A percentile compares a stretch with the other conserved stretches of the same genome.
phyloP scores from a whole-genome alignment of 2,797 vertebrate species.

The Amphiprion clarkii region DNA sequence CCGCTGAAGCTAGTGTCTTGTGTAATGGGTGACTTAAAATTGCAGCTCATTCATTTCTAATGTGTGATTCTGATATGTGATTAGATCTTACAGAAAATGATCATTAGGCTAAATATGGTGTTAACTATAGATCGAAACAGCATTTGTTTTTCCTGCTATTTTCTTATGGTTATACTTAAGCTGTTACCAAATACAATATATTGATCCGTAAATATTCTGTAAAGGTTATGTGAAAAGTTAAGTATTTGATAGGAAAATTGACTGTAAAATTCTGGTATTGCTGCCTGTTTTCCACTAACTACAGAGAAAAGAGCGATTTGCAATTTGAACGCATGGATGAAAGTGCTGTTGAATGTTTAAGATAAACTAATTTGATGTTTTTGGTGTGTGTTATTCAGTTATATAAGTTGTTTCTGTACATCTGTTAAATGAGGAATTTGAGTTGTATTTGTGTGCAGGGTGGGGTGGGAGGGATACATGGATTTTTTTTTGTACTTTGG shows the following conservation, averaged over 20 bases:
- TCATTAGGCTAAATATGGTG: constrained; percentile 56
- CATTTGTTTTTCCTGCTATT: constrained; percentile 43
- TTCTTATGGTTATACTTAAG: constrained; percentile 56
- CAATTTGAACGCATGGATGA: constrained; percentile 72
- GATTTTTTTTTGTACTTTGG: constrained; percentile 74
- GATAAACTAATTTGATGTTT: constrained; percentile 72
- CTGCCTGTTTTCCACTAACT: constrained; percentile 60
- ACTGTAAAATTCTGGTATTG: constrained; percentile 48
- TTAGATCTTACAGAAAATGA: constrained; percentile 50
- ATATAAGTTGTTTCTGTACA: constrained; percentile 71
- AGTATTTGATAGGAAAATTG: constrained; percentile 48
- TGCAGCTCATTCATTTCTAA: constrained; percentile 9
- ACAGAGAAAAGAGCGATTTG: constrained; percentile 48
- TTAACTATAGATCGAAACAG: constrained; percentile 47
- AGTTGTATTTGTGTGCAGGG: constrained; percentile 55
- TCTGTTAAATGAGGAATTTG: constrained; percentile 74
- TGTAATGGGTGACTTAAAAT: constrained; percentile 19
- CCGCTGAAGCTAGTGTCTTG: constrained; percentile 47
- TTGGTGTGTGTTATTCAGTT: constrained; percentile 69
- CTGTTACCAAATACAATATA: constrained; percentile 76
- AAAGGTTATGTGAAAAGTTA: constrained; percentile 49
- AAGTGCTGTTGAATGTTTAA: constrained; percentile 71
- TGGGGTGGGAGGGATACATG: constrained; percentile 31
- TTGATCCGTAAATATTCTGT: constrained; percentile 57
- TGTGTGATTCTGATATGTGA: constrained; percentile 43